Base-by-base conservation (phyloP, 1,140 invertebrate species). In the Andrena cerasifolii region DNA sequence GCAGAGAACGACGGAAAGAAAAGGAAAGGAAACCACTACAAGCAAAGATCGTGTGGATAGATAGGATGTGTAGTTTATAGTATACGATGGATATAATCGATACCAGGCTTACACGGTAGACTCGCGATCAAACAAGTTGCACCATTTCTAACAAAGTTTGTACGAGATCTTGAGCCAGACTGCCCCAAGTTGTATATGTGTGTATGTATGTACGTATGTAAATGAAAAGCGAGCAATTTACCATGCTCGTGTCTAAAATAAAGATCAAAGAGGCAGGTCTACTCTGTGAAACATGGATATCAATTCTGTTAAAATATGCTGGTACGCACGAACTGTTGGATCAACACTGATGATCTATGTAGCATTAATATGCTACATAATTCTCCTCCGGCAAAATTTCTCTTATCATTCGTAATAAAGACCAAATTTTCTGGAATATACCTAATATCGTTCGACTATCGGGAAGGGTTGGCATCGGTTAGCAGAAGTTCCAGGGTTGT, bases 381-480 rank as follows among this genome's bases (percentile, higher is more conserved):
- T 49, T 83, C 31, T 58, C 51, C 56, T 68, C 62, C 73, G 45
- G 31, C 33, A 70, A 68, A 70, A 73, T 82, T 80, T 78, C 45
- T 51, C 28, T 79, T 51, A 33, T 80, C 31, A 8, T 21, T 71
- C 10, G n/a, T 84, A 59, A 70, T 59, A 71, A 81, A 74, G 84
- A 83, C 67, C 33, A 53, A 70, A 58, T n/a, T 75, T 78, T n/a
- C 53, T 59, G 51, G 79, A 77, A 71, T 49, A 71, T 49, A 53
- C 28, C n/a, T 49, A 47, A 45, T 70, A 73, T 78, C 66, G 28
- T 74, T 73, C 54, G 58, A 86, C 74, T 85, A 84, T 85, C 79
- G 89, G 68, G 87, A 88, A 18, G 89, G 78, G 79, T 92, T 92
- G 14, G 87, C 87, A 71, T 91, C 89, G 16, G 91, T 92, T 36